Base-by-base conservation (phyloP, 1,140 invertebrate species). In the Drosophila prosaltans region DNA sequence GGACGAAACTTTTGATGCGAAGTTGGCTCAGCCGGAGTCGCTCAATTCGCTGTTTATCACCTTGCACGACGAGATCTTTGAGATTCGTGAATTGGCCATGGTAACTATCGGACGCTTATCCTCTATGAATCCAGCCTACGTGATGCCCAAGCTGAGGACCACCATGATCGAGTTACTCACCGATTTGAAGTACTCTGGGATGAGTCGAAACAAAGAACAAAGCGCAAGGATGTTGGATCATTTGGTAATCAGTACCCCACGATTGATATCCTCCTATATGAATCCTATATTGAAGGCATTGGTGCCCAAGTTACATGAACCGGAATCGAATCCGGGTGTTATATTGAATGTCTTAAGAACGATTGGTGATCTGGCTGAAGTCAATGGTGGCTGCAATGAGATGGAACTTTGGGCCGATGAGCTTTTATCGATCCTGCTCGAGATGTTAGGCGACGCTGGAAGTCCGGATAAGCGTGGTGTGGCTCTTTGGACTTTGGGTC, bases 51-150 rank as follows among this genome's bases (percentile, higher is more conserved):
- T 99, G 6, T 99, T 99, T 83, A 96, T 99, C 28, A 97, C 98
- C 0, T 95, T 99, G 92, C 98, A 99, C 93, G 99, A 99, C 92
- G 98, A 99, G 93, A 96, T 98, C 70, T 98, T 99, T 91, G 98
- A 99, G 93, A 99, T 99, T 64, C 94, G 99, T 55, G 98, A 99
- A 93, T 92, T 98, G 62, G 97, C 98, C 0, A 96, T 99, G 41
- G 96, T 97, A 75, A 98, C 96, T 10, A 96, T 99, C 57, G 98
- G 98, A 0, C 93, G 98, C 72, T 92, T 99, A 26, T 98, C 98
- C 78, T 95, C 95, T 6, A 95, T 98, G 79, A 99, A 99, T 94
- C 99, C 99, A 0, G 98, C 99, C 0, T 99, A 99, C 92, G 97
- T 99, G 0, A 98, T 99, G 96, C 99, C 99, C 0, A 97, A 97